These are phyloP conservation scores for Silurus asotus DNA, from an alignment of 2,113 vertebrate genomes.

Conservation along the genomic window DNA sequence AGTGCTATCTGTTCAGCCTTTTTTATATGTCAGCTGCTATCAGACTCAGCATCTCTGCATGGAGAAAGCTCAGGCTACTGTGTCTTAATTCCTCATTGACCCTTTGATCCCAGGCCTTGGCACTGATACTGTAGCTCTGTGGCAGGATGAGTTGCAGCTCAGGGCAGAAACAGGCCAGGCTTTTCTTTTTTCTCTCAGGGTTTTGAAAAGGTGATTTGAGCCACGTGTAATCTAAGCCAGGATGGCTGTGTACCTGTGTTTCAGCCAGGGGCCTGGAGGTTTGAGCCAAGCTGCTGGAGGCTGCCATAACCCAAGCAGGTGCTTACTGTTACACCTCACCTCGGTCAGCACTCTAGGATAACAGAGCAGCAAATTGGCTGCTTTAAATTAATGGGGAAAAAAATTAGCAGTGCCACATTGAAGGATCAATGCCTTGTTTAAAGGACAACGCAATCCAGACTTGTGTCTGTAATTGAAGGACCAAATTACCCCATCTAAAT, in stretches of 20 bases:
- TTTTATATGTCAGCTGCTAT: conserved; percentile 64
- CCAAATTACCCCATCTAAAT: conserved; percentile 89
- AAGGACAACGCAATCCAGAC: conserved; percentile 80
- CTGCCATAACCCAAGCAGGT: conserved; percentile 69
- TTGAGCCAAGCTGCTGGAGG: conserved; percentile 69
- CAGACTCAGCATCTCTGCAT: conserved; percentile 68
- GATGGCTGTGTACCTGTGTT: conserved; percentile 68
- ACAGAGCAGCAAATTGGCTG: conserved; percentile 76
- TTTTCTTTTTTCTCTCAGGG: conserved; percentile 69
- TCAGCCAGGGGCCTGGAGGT: conserved; percentile 73
- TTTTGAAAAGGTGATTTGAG: conserved; percentile 70
- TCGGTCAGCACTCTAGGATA: conserved; percentile 79
- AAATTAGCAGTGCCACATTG: conserved; percentile 78
- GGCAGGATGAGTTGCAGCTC: conserved; percentile 59
- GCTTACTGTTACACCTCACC: conserved; percentile 76
- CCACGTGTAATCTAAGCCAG: conserved; percentile 74
- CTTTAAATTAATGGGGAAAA: conserved; percentile 85
- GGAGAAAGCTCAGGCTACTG: conserved; percentile 74
- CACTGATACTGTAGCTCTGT: conserved; percentile 68
- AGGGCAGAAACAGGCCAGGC: conserved; percentile 58
- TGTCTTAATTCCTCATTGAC: conserved; percentile 80
- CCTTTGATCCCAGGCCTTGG: conserved; percentile 71
- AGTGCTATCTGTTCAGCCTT: conserved; percentile 65
- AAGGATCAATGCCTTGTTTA: conserved; percentile 86
- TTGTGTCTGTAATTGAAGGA: conserved; percentile 83